Evolutionary conservation across 2,113 vertebrate species (phyloP), one percentile per base, ranked within the genome.

Genomic region (Menidia beryllina): DNA sequence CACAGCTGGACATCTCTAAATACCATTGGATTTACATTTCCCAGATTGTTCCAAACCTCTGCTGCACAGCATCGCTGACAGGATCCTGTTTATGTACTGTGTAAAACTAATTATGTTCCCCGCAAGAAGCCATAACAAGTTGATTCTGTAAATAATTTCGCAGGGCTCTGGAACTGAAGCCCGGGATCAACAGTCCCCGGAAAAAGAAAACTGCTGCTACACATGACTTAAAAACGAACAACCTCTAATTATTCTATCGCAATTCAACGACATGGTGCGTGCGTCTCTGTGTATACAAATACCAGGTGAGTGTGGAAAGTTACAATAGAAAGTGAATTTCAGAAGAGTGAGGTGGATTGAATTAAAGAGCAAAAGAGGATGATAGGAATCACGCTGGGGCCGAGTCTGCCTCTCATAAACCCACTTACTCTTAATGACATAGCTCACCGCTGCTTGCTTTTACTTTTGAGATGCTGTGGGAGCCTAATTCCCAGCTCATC

Each of bases 291-390:
- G 25, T 27, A 41, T 30, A 49, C 68, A 64, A 41, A 23, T 36
- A 34, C 61, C 68, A 81, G 70, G 72, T 83, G 75, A 79, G 70
- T 39, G 51, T 75, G 59, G 78, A 77, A 69, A 57, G 48, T 59
- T 43, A 77, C 63, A 65, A 53, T 6, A 69, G 83, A 86, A 86
- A 86, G 77, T 75, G 75, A 84, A 83, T 81, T 75, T 82, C 25
- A 69, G 25, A 73, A 54, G 58, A 80, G 79, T 85, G 78, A 63
- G 54, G 39, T 30, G 72, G 69, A 89, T 88, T 89, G 69, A 86
- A 84, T 88, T 87, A 87, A 67, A 86, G 69, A 81, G 62, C 67
- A 68, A 81, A 81, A 83, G 86, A 86, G 83, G 86, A 87, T 87
- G 82, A 84, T 77, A 14, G 77, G 58, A 81, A 70, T 81, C 81